Conservation (phyloP, 2,888 invertebrate genomes). For the Agriopis leucophaearia region DNA sequence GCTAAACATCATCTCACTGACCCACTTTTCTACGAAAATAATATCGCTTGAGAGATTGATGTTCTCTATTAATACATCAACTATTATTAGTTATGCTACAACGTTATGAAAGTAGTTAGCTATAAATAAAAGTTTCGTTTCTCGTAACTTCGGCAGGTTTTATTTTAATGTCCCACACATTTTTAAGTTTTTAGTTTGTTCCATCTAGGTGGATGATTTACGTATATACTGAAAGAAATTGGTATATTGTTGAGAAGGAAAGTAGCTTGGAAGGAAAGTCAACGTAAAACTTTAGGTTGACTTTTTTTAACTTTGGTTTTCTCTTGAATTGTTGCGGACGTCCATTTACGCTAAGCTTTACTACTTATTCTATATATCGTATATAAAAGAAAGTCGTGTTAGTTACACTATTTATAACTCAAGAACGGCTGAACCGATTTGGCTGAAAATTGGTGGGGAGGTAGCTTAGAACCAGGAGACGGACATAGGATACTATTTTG, state of each 20-base stretch:
- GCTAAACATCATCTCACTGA: constrained; percentile 72
- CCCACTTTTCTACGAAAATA: constrained; percentile 69
- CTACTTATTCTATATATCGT: no score
- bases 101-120: constrained; percentile 39
- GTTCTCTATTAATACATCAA: constrained; percentile 45
- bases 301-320: no score
- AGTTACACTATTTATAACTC: no score
- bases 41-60: constrained; percentile 53
- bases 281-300: no score
- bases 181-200: background rate
- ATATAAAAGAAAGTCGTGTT: no score
- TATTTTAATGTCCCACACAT: constrained; percentile 1
- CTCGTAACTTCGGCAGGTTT: constrained; percentile 2
- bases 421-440: no score
- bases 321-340: no score
- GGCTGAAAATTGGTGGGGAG: no score
- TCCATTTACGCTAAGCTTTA: no score
- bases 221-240: background rate
- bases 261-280: no score
- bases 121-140: constrained; percentile 23
- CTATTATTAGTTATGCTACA: constrained; percentile 35
- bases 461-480: no score
- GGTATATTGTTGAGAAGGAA: background rate
- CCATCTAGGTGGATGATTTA: background rate
- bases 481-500: no score